Conservation (phyloP, 2,888 invertebrate genomes). For the Nowickia ferox region DNA sequence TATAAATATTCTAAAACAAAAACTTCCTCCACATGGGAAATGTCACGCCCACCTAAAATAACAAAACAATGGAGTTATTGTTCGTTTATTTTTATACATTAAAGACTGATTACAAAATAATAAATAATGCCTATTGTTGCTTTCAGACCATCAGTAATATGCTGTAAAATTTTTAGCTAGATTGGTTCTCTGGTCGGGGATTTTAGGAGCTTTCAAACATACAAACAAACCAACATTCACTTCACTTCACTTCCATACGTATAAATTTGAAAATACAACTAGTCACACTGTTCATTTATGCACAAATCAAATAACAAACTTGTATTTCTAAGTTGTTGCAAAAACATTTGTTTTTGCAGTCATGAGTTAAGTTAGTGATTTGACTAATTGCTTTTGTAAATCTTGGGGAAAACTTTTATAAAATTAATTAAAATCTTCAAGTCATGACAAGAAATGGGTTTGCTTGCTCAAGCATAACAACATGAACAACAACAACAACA, state of each 20-base stretch:
- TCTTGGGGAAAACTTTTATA: constrained; percentile 69
- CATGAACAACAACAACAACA: constrained; percentile 37
- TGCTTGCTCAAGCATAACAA: constrained; percentile 64
- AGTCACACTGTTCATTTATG: constrained; percentile 37
- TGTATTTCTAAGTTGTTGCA: constrained; percentile 30
- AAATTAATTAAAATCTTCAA: constrained; percentile 72
- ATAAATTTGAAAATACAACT: not conserved
- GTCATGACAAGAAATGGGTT: constrained; percentile 71
- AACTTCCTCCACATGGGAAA: too few relatives aligned
- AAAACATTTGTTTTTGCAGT: constrained; percentile 40
- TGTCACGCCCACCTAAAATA: too few relatives aligned
- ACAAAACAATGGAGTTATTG: too few relatives aligned
- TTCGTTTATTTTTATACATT: too few relatives aligned
- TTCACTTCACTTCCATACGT: not conserved
- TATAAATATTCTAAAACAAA: too few relatives aligned
- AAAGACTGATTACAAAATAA: too few relatives aligned
- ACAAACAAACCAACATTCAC: too few relatives aligned
- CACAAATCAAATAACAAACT: constrained; percentile 33
- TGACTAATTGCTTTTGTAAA: constrained; percentile 72
- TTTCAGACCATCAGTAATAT: too few relatives aligned
- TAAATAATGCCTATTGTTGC: too few relatives aligned
- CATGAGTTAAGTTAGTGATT: constrained; percentile 70
- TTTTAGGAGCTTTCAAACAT: too few relatives aligned
- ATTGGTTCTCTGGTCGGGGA: too few relatives aligned
- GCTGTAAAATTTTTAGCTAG: too few relatives aligned